Evolutionary conservation across 2,888 invertebrate genomes (phyloP).

Genomic region (Drosophila sordidula): DNA sequence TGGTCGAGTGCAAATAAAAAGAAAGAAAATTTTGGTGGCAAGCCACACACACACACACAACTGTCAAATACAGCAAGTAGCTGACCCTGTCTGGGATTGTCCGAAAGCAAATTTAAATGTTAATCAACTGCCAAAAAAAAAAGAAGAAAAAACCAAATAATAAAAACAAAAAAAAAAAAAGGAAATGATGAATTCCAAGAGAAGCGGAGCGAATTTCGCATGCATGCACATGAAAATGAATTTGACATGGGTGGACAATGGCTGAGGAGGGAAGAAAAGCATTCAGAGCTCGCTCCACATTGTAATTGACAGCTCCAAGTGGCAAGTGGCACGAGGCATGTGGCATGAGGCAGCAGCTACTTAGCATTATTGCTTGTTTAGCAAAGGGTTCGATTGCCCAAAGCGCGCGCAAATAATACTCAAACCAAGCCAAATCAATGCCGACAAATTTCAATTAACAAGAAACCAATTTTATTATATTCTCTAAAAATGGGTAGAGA

Average conservation of each 20-base stretch:
- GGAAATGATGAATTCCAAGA: conserved; percentile 41
- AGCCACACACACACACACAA: conserved; percentile 35
- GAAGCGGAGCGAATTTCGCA: conserved; percentile 64
- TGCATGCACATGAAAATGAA: conserved; percentile 81
- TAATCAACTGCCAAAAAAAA: conserved; percentile 68
- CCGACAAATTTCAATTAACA: too few relatives aligned
- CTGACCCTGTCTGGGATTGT: conserved; percentile 37
- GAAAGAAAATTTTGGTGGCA: conserved; percentile 48
- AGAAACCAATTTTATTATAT: too few relatives aligned
- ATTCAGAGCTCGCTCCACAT: conserved; percentile 46
- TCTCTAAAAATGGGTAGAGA: too few relatives aligned
- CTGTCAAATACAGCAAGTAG: conserved; percentile 66
- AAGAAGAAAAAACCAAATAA: conserved; percentile 12
- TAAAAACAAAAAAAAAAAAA: conserved; percentile 1
- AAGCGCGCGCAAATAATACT: background rate
- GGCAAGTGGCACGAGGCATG: conserved; percentile 17
- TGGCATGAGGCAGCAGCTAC: conserved; percentile 3
- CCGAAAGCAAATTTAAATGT: conserved; percentile 76
- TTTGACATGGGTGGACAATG: conserved; percentile 66
- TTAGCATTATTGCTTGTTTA: conserved; percentile 30
- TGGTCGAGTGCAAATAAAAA: conserved; percentile 47
- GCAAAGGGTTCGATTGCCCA: conserved; percentile 20
- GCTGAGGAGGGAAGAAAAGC: conserved; percentile 6
- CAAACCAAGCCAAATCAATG: background rate
- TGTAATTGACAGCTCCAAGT: conserved; percentile 76